These are phyloP conservation scores for Aythya fuligula DNA, from an alignment of 2,797 vertebrate species.

Conservation along the genomic window DNA sequence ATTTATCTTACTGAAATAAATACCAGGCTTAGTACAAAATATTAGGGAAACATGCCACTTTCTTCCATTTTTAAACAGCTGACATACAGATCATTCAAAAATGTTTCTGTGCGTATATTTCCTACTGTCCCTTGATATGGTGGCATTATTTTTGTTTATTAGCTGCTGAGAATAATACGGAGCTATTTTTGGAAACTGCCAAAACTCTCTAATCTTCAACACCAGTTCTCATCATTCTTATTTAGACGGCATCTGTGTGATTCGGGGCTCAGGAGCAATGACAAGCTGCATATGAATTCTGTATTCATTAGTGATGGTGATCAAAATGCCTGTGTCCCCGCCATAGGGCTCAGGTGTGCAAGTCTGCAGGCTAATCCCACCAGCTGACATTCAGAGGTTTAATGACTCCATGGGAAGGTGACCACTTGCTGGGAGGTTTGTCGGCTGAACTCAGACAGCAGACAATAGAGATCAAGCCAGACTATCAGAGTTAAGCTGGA, in stretches of 20 bases:
- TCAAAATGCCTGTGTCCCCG: conserved; percentile 73
- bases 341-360: conserved; percentile 81
- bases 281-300: conserved; percentile 81
- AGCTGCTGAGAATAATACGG: conserved; percentile 33
- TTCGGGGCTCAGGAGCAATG: conserved; percentile 68
- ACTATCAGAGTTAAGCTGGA: conserved; percentile 67
- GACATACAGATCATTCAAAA: neutral
- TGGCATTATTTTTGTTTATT: conserved; percentile 17
- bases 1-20: neutral
- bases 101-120: neutral
- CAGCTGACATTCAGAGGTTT: conserved; percentile 76
- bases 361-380: conserved; percentile 73
- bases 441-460: conserved; percentile 61
- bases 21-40: neutral
- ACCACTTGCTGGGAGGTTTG: conserved; percentile 77
- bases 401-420: conserved; percentile 77
- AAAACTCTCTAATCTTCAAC: conserved; percentile 72
- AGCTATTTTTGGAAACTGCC: conserved; percentile 66
- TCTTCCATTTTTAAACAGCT: neutral
- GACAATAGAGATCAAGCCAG: conserved; percentile 79
- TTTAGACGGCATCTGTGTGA: conserved; percentile 71
- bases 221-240: conserved; percentile 61
- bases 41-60: neutral
- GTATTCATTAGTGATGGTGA: conserved; percentile 81
- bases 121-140: neutral